These are phyloP conservation scores for Pholis gunnellus DNA, from an alignment of 2,113 vertebrate genomes.

Conservation along the genomic window DNA sequence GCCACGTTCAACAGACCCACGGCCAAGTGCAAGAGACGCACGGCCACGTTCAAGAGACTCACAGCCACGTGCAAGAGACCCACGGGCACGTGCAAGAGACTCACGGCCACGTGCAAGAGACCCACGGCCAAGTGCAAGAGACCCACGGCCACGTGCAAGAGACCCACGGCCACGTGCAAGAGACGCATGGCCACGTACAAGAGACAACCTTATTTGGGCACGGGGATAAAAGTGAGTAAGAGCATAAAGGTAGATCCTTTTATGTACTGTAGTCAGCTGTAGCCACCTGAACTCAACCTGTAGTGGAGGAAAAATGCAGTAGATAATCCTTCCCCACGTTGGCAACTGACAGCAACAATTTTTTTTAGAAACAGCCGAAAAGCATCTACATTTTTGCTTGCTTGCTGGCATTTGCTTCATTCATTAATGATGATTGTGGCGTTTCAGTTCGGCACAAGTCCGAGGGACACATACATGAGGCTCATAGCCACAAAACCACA, in stretches of 20 bases:
- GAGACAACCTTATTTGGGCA: background rate
- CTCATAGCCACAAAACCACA: slow-evolving; percentile 2
- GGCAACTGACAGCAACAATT: no score
- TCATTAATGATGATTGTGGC: background rate
- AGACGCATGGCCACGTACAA: background rate
- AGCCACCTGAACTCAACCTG: background rate
- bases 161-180: background rate
- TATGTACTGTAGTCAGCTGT: background rate
- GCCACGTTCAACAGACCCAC: background rate
- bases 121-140: background rate
- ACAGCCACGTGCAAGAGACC: background rate
- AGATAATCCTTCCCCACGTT: background rate
- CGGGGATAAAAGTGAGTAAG: background rate
- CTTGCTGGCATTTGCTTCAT: no score
- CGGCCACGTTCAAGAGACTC: background rate
- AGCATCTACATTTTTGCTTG: no score
- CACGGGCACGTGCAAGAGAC: background rate
- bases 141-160: background rate
- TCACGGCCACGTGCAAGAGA: no score
- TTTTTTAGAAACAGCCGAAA: background rate
- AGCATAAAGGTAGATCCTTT: background rate
- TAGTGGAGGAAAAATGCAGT: background rate
- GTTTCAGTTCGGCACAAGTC: slow-evolving; percentile 36
- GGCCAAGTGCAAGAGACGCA: background rate
- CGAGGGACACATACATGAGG: slow-evolving; percentile 4